These are phyloP conservation scores for Sebastes kiyomatsui DNA, from an alignment of 2,797 vertebrate species.

Conservation along the genomic window DNA sequence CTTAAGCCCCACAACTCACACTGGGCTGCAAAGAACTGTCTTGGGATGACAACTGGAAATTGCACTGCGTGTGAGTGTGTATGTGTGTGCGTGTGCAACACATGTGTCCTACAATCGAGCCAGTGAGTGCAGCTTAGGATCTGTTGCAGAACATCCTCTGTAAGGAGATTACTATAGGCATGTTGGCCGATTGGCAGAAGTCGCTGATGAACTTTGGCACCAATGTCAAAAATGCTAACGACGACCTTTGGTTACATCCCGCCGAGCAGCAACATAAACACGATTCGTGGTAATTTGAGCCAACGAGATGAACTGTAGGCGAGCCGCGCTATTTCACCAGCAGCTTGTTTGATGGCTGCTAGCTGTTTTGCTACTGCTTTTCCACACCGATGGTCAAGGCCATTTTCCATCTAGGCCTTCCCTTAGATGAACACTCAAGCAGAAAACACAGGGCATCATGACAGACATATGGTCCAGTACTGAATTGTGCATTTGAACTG, in stretches of 20 bases:
- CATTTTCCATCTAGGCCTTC: slow-evolving; percentile 2
- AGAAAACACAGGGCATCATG: slow-evolving; percentile 42
- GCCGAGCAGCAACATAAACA: slow-evolving; percentile 26
- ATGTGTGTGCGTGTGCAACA: not conserved
- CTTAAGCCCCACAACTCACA: slow-evolving; percentile 71
- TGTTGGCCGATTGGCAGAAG: slow-evolving; percentile 55
- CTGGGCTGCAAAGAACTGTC: slow-evolving; percentile 56
- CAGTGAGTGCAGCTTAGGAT: slow-evolving; percentile 67
- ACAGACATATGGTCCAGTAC: slow-evolving; percentile 54
- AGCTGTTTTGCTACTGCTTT: slow-evolving; percentile 11
- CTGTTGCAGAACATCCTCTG: slow-evolving; percentile 69
- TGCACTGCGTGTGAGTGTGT: not conserved
- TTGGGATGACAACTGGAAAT: slow-evolving; percentile 62
- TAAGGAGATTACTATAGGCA: slow-evolving; percentile 70
- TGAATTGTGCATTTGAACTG: slow-evolving; percentile 50
- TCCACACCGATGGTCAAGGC: slow-evolving; percentile 9
- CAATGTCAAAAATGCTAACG: slow-evolving; percentile 22
- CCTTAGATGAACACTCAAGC: slow-evolving; percentile 39
- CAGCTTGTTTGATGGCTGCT: slow-evolving; percentile 6
- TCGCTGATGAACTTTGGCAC: slow-evolving; percentile 60
- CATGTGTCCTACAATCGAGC: slow-evolving; percentile 54
- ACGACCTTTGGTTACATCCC: slow-evolving; percentile 27
- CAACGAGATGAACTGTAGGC: not conserved
- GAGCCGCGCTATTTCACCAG: not conserved
- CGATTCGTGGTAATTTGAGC: not conserved